Conservation (phyloP, 2,888 invertebrate species). For the Brachypterus glaber region DNA sequence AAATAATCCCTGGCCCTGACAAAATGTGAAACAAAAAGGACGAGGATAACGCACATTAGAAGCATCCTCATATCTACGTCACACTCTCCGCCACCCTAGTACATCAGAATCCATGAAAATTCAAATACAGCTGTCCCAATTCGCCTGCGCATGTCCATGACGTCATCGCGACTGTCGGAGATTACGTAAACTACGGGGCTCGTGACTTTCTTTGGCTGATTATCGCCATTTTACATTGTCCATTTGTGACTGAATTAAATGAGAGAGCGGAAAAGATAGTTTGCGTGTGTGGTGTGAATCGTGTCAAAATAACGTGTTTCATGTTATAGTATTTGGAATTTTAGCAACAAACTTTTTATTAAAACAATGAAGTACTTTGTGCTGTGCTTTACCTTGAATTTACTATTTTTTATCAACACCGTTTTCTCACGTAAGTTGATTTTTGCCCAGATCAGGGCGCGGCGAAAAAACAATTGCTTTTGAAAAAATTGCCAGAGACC, state of each 20-base stretch:
- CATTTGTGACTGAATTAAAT: slow-evolving; percentile 29
- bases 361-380: slow-evolving; percentile 36
- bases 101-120: too few species aligned
- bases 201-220: slow-evolving; percentile 34
- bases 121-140: slow-evolving; percentile 11
- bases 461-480: too few species aligned
- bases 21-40: too few species aligned
- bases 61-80: too few species aligned
- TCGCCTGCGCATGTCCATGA: slow-evolving; percentile 22
- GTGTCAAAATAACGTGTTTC: slow-evolving; percentile 20
- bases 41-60: too few species aligned
- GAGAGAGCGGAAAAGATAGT: slow-evolving; percentile 27
- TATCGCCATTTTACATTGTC: slow-evolving; percentile 34
- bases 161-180: slow-evolving; percentile 26
- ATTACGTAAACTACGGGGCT: slow-evolving; percentile 34
- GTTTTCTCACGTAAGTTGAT: slow-evolving; percentile 29
- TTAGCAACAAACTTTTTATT: too few species aligned
- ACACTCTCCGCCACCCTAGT: too few species aligned
- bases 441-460: slow-evolving; percentile 15
- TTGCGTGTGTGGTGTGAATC: slow-evolving; percentile 27
- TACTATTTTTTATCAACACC: slow-evolving; percentile 31
- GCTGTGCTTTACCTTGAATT: slow-evolving; percentile 32
- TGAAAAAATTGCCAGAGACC: too few species aligned
- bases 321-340: slow-evolving; percentile 23
- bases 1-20: too few species aligned